A percentile compares a stretch with the other conserved stretches of the same genome.
phyloP scores from a whole-genome alignment of 1,140 invertebrate genomes.

The Laupala kohalensis region DNA sequence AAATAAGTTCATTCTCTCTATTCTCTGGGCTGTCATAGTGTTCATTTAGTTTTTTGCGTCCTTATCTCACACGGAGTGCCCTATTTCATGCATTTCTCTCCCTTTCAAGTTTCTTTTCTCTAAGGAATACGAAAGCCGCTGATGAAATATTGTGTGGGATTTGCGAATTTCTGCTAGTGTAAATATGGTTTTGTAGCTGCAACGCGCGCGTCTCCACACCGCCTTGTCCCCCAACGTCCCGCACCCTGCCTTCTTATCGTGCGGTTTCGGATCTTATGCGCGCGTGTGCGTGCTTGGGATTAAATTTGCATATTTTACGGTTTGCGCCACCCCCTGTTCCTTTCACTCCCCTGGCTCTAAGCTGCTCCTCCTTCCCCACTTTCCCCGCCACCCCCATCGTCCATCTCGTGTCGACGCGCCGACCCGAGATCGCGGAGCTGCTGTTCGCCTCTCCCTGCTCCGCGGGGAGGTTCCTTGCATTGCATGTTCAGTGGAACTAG shows the following conservation, averaged over 20 bases:
- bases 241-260: not conserved
- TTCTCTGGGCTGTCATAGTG: too few relatives aligned
- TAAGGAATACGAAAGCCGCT: not conserved
- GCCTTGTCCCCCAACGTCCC: not conserved
- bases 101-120: not conserved
- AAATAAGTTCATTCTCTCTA: too few relatives aligned
- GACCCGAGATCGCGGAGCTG: too few relatives aligned
- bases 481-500: too few relatives aligned
- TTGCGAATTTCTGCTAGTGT: not conserved
- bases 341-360: not conserved
- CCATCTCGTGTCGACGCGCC: not conserved
- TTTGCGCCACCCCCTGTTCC: not conserved
- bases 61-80: too few relatives aligned
- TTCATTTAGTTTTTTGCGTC: too few relatives aligned
- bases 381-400: not conserved
- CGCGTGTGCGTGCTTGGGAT: not conserved
- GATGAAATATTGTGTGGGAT: not conserved
- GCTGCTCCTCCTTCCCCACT: not conserved
- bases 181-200: not conserved
- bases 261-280: not conserved
- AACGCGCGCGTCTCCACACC: not conserved
- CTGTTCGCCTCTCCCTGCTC: not conserved
- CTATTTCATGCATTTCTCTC: not conserved
- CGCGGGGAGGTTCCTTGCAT: too few relatives aligned
- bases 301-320: not conserved